Evolutionary conservation across 2,797 vertebrate species (phyloP), one percentile per base, ranked within the genome.

Genomic region (Sandelia bainsii): DNA sequence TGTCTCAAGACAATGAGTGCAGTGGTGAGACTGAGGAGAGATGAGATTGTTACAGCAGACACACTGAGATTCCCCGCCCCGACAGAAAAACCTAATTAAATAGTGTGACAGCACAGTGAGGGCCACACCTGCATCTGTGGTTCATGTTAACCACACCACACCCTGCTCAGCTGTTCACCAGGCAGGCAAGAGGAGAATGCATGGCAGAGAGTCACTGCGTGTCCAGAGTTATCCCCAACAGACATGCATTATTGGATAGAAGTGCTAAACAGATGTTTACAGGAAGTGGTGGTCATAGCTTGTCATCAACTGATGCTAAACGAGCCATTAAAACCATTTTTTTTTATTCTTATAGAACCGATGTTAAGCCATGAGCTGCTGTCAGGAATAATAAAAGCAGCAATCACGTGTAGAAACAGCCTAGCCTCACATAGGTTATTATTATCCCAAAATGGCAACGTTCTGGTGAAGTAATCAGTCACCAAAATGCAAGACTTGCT

Each of bases 61-160:
- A 71, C 75, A 63, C 37, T 63, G 56, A 71, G 75, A 75, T 42
- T 50, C 58, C 46, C 52, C 48, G 2, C 69, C 77, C 20, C 25
- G 25, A 76, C 52, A 64, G 6, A 32, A 46, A 68, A 72, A 56
- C 58, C 64, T 87, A 86, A 90, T 85, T 87, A 84, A 89, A 89
- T 69, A 77, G 73, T 60, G 29, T 72, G 77, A 64, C 62, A 56
- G 71, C 78, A 37, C 42, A 50, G 65, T 6, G 25, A 70, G 57
- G 77, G 75, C 87, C 89, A 84, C 89, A 90, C 88, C 87, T 84
- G 87, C 75, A 23, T 13, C 51, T 76, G 86, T 2, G 84, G 84
- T 79, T 82, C n/a, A 12, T 49, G 44, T 40, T 75, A 58, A 69
- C 79, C 67, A 49, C 3, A 59, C 48, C 77, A 62, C 81, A 4